A percentile compares a stretch with the other conserved stretches of the same genome.
phyloP scores from a whole-genome alignment of 1,140 invertebrate genomes.

The Pseudobourletiella spinata region DNA sequence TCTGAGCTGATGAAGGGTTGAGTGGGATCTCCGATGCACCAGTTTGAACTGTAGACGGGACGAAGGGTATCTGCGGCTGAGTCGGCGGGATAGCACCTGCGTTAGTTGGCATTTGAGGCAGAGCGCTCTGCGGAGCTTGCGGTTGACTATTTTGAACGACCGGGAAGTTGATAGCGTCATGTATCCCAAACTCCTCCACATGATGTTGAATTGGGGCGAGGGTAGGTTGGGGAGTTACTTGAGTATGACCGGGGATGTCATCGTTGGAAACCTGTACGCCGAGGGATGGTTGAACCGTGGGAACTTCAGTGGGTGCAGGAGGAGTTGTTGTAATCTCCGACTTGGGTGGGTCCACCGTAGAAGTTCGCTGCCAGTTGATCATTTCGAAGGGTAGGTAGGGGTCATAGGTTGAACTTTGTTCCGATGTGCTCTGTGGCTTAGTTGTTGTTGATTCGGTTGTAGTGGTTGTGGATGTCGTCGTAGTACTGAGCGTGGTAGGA shows the following conservation, averaged over 20 bases:
- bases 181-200: not conserved
- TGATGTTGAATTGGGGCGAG: not conserved
- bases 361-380: slow-evolving; percentile 16
- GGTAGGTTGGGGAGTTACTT: slow-evolving; percentile 8
- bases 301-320: slow-evolving; percentile 15
- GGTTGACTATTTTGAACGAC: not conserved
- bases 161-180: not conserved
- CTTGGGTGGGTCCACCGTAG: not conserved
- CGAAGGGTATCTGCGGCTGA: not conserved
- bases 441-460: not conserved
- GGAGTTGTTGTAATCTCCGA: slow-evolving; percentile 8
- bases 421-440: not conserved
- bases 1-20: no score
- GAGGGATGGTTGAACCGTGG: no score
- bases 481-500: not conserved
- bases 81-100: not conserved
- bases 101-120: no score
- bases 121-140: no score
- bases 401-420: slow-evolving; percentile 16
- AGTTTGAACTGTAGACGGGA: not conserved
- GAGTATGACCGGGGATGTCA: not conserved
- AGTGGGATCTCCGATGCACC: no score
- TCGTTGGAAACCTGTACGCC: no score
- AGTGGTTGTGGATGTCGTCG: not conserved
- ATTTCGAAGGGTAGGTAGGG: slow-evolving; percentile 33